phyloP scores from a whole-genome alignment of 2,797 vertebrate genomes.

The Synanceia verrucosa region DNA sequence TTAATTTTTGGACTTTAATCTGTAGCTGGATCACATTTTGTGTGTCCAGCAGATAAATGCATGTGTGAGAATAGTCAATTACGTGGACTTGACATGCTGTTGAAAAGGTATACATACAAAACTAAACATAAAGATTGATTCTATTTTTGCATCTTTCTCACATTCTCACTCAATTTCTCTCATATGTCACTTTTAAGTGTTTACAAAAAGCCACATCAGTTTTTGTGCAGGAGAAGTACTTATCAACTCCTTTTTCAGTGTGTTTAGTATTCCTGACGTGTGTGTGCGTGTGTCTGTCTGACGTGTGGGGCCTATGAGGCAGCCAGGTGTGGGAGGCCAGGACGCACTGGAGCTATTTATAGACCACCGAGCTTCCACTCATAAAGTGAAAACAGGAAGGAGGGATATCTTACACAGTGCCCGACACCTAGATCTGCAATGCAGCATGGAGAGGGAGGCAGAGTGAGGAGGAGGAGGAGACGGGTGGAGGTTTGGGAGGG shows the following conservation, averaged over 20 bases:
- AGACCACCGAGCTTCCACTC: conserved; percentile 68
- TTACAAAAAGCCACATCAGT: conserved; percentile 24
- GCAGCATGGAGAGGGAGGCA: conserved; percentile 68
- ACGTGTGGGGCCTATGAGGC: conserved; percentile 51
- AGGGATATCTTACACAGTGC: conserved; percentile 72
- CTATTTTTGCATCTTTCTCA: not conserved
- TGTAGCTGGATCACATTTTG: not conserved
- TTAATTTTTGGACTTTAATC: not conserved
- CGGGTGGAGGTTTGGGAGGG: conserved; percentile 18
- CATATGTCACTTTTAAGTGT: not conserved
- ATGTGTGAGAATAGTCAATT: not conserved
- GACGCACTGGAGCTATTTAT: conserved; percentile 74
- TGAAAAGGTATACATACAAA: not conserved
- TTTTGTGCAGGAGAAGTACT: conserved; percentile 18
- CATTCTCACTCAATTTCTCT: not conserved
- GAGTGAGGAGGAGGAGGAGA: not conserved
- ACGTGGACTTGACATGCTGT: not conserved
- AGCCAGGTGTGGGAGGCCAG: conserved; percentile 69
- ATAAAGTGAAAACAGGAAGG: conserved; percentile 64
- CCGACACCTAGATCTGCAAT: conserved; percentile 81
- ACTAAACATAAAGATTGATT: not conserved
- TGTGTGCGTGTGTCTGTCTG: conserved; percentile 43
- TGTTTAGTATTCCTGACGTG: conserved; percentile 54
- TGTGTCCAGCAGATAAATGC: not conserved
- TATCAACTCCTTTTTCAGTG: conserved; percentile 4